Conservation (phyloP, 2,113 vertebrate genomes). For the Burhinus bistriatus region DNA sequence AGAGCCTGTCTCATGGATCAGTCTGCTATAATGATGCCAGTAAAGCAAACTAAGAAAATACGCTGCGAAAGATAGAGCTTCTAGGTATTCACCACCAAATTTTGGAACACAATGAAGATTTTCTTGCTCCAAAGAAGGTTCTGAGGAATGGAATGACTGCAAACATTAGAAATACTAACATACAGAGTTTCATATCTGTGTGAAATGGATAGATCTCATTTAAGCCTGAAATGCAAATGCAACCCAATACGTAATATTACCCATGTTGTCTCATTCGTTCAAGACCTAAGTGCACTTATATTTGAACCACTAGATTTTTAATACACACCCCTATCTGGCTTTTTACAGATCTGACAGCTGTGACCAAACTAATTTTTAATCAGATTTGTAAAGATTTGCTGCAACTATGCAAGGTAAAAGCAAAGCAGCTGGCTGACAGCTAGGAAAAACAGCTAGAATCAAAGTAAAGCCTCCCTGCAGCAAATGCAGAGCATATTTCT, state of each 20-base stretch:
- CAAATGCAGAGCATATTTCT: not conserved
- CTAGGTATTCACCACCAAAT: not conserved
- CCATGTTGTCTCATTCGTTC: not conserved
- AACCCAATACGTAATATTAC: not conserved
- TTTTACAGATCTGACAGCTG: not conserved
- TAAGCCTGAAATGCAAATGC: not conserved
- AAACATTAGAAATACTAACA: not conserved
- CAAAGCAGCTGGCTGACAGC: not conserved
- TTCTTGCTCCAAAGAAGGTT: not conserved
- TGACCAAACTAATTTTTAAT: conserved; percentile 46
- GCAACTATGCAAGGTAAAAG: not conserved
- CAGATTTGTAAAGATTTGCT: conserved; percentile 11
- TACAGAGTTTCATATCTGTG: not conserved
- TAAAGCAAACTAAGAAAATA: not conserved
- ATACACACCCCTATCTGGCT: not conserved
- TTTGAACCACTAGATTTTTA: not conserved
- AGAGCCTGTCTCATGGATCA: not conserved
- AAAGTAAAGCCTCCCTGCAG: not conserved
- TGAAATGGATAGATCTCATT: not conserved
- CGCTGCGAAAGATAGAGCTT: not conserved
- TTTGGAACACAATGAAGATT: not conserved
- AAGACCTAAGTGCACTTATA: not conserved
- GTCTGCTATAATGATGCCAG: not conserved
- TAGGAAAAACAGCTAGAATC: not conserved
- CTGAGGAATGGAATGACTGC: not conserved